Evolutionary conservation across 1,140 invertebrate genomes (phyloP).

Genomic region (Reticulitermes speratus): DNA sequence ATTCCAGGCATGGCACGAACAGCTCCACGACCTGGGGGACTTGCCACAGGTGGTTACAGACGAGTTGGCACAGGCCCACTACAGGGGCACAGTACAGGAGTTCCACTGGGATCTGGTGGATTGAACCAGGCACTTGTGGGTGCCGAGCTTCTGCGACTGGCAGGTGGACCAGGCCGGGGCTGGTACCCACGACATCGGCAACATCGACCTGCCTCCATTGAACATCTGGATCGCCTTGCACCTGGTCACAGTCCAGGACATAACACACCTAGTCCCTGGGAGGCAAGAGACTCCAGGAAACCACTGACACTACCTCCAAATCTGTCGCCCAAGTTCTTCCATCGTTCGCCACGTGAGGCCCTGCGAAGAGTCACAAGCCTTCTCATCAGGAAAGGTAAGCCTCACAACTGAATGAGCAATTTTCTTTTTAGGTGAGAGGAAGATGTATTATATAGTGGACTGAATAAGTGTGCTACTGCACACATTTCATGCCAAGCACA

Average conservation of each 20-base stretch:
- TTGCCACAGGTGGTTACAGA: constrained; percentile 20
- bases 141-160: constrained; percentile 71
- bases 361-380: constrained; percentile 81
- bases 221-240: constrained; percentile 73
- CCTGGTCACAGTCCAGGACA: constrained; percentile 49
- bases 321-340: constrained; percentile 80
- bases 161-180: constrained; percentile 74
- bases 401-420: background rate
- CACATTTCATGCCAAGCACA: too few relatives aligned
- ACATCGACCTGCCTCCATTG: constrained; percentile 73
- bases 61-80: background rate
- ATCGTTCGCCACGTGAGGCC: constrained; percentile 79
- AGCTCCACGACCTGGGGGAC: constrained; percentile 24
- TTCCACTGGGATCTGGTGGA: constrained; percentile 42
- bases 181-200: constrained; percentile 77
- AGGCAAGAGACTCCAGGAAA: constrained; percentile 56
- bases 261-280: constrained; percentile 53
- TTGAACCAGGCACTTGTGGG: constrained; percentile 66
- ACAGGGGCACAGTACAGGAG: background rate
- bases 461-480: too few relatives aligned
- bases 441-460: too few relatives aligned
- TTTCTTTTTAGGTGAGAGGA: too few relatives aligned
- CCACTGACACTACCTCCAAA: constrained; percentile 80
- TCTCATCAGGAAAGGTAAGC: constrained; percentile 77
- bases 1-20: constrained; percentile 32